phyloP scores from a whole-genome alignment of 1,140 invertebrate species.

The Heterodera schachtii region DNA sequence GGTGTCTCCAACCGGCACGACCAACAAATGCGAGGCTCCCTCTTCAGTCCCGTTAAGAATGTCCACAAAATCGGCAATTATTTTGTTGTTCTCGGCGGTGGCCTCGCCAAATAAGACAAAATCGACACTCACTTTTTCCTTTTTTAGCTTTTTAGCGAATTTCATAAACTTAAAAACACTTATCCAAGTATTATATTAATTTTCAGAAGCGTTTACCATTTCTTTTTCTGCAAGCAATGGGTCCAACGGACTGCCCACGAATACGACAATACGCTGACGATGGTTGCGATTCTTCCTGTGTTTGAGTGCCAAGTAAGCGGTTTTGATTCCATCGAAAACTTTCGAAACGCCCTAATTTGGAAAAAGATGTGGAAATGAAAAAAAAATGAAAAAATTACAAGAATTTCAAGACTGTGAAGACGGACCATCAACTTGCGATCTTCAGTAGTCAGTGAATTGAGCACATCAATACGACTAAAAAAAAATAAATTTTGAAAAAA shows the following conservation, averaged over 20 bases:
- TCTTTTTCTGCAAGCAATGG: constrained; percentile 21
- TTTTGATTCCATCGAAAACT: constrained; percentile 56
- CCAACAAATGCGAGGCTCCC: constrained; percentile 68
- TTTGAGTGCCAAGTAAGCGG: constrained; percentile 81
- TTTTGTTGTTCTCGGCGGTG: constrained; percentile 72
- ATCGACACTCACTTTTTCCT: constrained; percentile 98
- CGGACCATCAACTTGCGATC: constrained; percentile 90
- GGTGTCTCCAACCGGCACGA: constrained; percentile 89
- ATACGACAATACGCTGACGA: constrained; percentile 96
- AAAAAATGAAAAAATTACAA: constrained; percentile 75
- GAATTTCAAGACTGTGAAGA: constrained; percentile 88
- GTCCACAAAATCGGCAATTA: constrained; percentile 88
- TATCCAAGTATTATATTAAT: neutral
- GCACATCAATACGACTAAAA: constrained; percentile 80
- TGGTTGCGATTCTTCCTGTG: constrained; percentile 99
- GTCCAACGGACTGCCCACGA: constrained; percentile 92
- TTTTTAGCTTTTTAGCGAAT: constrained; percentile 94
- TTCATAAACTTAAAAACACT: constrained; percentile 75
- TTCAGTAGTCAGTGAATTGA: constrained; percentile 93
- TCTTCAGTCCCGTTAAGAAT: constrained; percentile 84
- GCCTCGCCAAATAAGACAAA: constrained; percentile 98
- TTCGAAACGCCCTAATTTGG: constrained; percentile 43
- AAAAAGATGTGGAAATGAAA: constrained; percentile 25
- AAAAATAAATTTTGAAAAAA: constrained; percentile 32
- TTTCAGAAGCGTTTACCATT: neutral